These are phyloP conservation scores for Crypturellus undulatus DNA, from an alignment of 2,113 vertebrate species.

Conservation along the genomic window DNA sequence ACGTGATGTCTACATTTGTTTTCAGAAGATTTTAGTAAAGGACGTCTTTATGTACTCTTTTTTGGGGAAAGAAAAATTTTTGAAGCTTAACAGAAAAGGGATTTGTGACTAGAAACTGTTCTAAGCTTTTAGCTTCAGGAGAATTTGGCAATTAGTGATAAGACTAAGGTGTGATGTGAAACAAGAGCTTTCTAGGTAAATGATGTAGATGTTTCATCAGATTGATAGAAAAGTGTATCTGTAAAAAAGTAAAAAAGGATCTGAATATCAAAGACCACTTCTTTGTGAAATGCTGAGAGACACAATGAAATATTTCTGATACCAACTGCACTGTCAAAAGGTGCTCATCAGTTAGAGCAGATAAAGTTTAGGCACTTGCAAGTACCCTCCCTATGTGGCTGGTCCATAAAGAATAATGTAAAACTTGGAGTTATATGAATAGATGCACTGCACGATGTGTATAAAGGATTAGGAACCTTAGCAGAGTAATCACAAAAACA, in stretches of 20 bases:
- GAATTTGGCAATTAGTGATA: not conserved
- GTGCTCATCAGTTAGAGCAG: rapidly evolving
- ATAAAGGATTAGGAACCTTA: not conserved
- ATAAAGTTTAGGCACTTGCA: not conserved
- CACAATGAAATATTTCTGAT: not conserved
- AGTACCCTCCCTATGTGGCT: not conserved
- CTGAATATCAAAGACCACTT: not conserved
- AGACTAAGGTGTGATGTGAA: not conserved
- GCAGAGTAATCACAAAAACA: not conserved
- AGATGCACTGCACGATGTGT: not conserved
- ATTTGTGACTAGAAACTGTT: not conserved
- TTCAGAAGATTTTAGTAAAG: not conserved
- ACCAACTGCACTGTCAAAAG: not conserved
- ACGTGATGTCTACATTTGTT: not conserved
- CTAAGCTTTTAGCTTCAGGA: not conserved
- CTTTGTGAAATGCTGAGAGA: not conserved
- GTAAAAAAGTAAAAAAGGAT: not conserved
- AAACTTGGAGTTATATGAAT: not conserved
- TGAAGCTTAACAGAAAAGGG: not conserved
- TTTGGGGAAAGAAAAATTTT: not conserved
- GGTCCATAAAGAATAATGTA: not conserved
- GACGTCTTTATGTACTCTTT: not conserved
- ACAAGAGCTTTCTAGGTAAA: not conserved
- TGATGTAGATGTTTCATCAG: not conserved
- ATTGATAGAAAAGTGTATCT: not conserved